phyloP scores from a whole-genome alignment of 1,140 invertebrate genomes.

The Drosophila sproati region DNA sequence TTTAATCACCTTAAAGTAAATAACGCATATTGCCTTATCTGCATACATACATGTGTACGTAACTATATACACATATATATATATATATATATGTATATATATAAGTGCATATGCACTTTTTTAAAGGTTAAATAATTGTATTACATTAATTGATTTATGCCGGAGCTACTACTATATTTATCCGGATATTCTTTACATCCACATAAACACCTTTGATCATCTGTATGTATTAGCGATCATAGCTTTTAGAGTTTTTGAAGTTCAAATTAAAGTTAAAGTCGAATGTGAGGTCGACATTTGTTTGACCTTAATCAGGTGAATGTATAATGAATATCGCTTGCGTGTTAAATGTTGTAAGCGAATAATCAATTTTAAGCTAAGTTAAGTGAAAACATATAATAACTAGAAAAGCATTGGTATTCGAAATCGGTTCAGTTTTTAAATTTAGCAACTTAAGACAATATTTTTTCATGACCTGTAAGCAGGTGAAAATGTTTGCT shows the following conservation, averaged over 20 bases:
- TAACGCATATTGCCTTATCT: background rate
- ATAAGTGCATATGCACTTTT: background rate
- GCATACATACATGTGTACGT: constrained; percentile 4
- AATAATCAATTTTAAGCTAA: no score
- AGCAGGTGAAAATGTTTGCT: no score
- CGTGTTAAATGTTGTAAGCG: no score
- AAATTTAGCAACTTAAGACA: no score
- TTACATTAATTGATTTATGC: background rate
- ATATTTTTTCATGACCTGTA: no score
- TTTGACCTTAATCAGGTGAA: constrained; percentile 11
- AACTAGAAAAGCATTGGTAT: no score
- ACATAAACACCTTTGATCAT: background rate
- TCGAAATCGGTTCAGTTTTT: no score
- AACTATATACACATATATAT: constrained; percentile 1
- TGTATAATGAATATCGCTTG: background rate
- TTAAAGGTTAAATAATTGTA: background rate
- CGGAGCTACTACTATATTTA: background rate
- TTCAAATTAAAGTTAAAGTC: constrained; percentile 51
- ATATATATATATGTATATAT: background rate
- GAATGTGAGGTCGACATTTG: constrained; percentile 29
- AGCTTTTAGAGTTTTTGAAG: constrained; percentile 13
- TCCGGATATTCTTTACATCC: background rate
- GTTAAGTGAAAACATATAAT: no score
- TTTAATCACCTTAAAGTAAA: background rate
- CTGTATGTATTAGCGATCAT: background rate